phyloP scores from a whole-genome alignment of 2,888 invertebrate genomes.

The Cephonodes hylas region DNA sequence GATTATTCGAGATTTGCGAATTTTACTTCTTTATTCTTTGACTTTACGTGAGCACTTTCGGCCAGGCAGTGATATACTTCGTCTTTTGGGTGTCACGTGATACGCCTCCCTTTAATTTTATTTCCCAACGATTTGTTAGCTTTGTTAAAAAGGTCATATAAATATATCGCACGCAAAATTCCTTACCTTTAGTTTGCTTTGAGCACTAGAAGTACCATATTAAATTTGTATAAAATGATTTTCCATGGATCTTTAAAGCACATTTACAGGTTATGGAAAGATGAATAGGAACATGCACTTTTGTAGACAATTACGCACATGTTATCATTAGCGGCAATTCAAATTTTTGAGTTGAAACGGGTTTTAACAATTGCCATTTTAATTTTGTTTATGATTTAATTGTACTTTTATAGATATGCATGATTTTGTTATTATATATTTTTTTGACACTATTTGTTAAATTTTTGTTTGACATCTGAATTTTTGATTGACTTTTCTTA shows the following conservation, averaged over 20 bases:
- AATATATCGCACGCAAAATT: not conserved
- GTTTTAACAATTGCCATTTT: not conserved
- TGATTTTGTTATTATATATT: not conserved
- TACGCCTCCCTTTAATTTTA: not conserved
- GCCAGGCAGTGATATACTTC: not conserved
- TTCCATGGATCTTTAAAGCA: not conserved
- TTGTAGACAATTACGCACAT: not conserved
- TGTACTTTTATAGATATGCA: not conserved
- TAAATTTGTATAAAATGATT: not conserved
- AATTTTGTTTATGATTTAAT: not conserved
- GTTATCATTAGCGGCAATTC: not conserved
- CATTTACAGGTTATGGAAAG: slow-evolving; percentile 12
- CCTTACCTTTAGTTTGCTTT: too few relatives aligned
- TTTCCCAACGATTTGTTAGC: not conserved
- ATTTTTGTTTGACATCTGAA: not conserved
- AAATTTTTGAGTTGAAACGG: not conserved
- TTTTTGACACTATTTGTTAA: not conserved
- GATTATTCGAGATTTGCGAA: not conserved
- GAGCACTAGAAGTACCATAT: too few relatives aligned
- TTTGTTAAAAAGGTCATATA: not conserved
- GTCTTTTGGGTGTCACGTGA: not conserved
- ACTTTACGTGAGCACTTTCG: not conserved
- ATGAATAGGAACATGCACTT: slow-evolving; percentile 18
- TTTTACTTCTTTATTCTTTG: not conserved
- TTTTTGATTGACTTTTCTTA: not conserved